These are phyloP conservation scores for Phania funesta DNA, from an alignment of 2,888 invertebrate genomes.

Conservation along the genomic window DNA sequence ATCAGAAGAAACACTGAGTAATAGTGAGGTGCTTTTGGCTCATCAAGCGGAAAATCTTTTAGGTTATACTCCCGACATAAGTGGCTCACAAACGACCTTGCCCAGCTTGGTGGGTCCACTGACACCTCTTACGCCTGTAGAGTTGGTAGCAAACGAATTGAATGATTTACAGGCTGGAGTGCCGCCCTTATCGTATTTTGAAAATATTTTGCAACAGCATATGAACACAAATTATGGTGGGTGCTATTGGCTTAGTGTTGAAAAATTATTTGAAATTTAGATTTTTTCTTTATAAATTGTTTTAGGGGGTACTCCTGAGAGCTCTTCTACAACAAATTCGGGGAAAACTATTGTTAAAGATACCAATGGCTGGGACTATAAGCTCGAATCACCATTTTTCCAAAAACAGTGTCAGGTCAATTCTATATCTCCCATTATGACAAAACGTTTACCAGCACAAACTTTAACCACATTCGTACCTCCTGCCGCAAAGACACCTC, in stretches of 20 bases:
- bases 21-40: conserved; percentile 73
- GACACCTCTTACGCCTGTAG: conserved; percentile 77
- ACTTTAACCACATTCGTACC: conserved; percentile 75
- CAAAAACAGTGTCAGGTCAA: conserved; percentile 73
- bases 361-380: conserved; percentile 80
- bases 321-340: conserved; percentile 73
- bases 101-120: conserved; percentile 74
- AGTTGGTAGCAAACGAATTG: conserved; percentile 76
- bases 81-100: conserved; percentile 73
- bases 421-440: conserved; percentile 69
- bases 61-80: conserved; percentile 71
- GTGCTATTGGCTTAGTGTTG: neutral
- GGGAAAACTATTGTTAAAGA: conserved; percentile 74
- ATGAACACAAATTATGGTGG: conserved; percentile 75
- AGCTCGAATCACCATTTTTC: conserved; percentile 76
- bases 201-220: conserved; percentile 78
- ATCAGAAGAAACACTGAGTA: conserved; percentile 85
- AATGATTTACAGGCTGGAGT: conserved; percentile 77
- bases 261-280: neutral
- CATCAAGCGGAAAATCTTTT: conserved; percentile 72
- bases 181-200: conserved; percentile 80
- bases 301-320: conserved; percentile 73
- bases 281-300: neutral
- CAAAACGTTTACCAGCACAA: conserved; percentile 65
- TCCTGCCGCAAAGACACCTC: conserved; percentile 68